A percentile compares a stretch with the other conserved stretches of the same genome.
Conservation (phyloP, 2,888 invertebrate species). For the Tridacna crocea region DNA sequence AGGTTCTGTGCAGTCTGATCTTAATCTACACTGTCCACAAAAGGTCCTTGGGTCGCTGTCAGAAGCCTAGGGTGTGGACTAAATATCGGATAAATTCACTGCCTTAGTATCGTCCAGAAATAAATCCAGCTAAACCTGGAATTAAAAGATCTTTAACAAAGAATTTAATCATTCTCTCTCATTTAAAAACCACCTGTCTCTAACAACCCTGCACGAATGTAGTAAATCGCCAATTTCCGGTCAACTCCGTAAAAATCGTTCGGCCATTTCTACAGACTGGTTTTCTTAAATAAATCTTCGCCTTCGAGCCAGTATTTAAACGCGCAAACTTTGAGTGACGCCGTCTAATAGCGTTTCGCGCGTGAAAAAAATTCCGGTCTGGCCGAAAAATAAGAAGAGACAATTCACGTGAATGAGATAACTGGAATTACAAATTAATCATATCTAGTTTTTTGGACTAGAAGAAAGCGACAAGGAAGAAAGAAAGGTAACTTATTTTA, state of each 20-base stretch:
- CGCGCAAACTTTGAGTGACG: neutral
- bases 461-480: neutral
- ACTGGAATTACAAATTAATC: neutral
- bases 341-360: neutral
- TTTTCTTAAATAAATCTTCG: neutral
- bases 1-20: too few species aligned
- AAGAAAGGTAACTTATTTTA: neutral
- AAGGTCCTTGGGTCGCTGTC: too few species aligned
- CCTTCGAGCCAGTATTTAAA: conserved; percentile 5
- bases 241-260: neutral
- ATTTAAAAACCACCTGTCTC: neutral
- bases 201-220: neutral
- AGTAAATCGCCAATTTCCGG: conserved; percentile 5
- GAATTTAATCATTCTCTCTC: conserved; percentile 1
- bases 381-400: too few species aligned
- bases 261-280: neutral
- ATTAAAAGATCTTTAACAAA: conserved; percentile 15
- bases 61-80: too few species aligned
- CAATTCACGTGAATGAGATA: neutral
- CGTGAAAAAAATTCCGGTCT: neutral
- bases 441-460: neutral
- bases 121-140: neutral
- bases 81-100: too few species aligned
- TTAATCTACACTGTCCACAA: too few species aligned
- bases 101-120: too few species aligned